Evolutionary conservation across 2,113 vertebrate species (phyloP), one percentile per base, ranked within the genome.

Genomic region (Lophius piscatorius): DNA sequence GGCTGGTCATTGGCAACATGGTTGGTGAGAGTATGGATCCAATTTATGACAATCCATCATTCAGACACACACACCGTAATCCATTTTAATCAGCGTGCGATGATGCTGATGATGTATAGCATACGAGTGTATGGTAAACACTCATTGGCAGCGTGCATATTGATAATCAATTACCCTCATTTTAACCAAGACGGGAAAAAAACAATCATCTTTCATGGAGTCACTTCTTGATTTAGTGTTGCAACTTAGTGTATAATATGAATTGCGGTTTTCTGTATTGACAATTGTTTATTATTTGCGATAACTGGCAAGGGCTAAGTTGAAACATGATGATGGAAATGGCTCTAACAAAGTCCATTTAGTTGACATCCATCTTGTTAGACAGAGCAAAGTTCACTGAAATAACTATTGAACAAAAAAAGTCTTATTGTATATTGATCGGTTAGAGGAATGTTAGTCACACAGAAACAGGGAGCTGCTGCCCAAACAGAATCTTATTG

Each of bases 61-160:
- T n/a, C n/a, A n/a, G n/a, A n/a, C n/a, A n/a, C 63, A 60, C 70
- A 86, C 78, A 81, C 78, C 46, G 76, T 82, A 81, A 86, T 83
- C 83, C 75, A 66, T 86, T 87, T 84, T 81, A 75, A 81, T 82
- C 81, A 80, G 72, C 77, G 34, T 60, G 64, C 52, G 65, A 35
- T 68, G 80, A 86, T 74, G 68, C 80, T 80, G 85, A 82, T 87
- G 83, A 81, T 80, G 80, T 78, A 73, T 70, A 83, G 69, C 85
- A 81, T 69, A 68, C 44, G 74, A 75, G 63, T 46, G 44, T 65
- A 74, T 39, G 57, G 55, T 77, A 45, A 56, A 48, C 63, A 61
- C 67, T 34, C 71, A 76, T 63, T 65, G 63, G 60, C 29, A 58
- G 46, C 35, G 39, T 68, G 71, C 57, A 51, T 83, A 86, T 87